Evolutionary conservation across 23 tunicate species (phyloP).

Genomic region (Clavelina lepadiformis): DNA sequence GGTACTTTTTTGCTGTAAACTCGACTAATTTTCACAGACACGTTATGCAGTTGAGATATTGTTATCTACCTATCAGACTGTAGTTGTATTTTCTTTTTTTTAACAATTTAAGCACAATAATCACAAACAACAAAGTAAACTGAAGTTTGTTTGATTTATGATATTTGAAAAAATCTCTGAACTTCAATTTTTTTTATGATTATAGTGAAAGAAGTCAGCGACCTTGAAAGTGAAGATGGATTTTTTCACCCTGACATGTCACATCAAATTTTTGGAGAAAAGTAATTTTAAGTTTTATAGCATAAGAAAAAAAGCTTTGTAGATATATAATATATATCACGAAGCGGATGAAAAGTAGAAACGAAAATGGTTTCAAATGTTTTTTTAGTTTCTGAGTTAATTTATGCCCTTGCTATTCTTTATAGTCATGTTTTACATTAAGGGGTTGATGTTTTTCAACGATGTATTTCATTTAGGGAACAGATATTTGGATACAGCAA

Average conservation of each 20-base stretch:
- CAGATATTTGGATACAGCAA: conserved; percentile 87
- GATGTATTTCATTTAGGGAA: conserved; percentile 51
- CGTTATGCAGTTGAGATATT: neutral
- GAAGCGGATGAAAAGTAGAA: no score
- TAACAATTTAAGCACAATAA: neutral
- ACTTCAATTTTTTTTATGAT: neutral
- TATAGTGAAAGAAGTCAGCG: conserved; percentile 32
- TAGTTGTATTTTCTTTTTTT: neutral
- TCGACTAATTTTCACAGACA: neutral
- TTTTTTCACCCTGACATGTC: conserved; percentile 90
- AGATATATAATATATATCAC: neutral
- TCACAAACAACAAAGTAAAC: neutral
- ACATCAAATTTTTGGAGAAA: conserved; percentile 97
- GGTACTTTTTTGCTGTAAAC: neutral
- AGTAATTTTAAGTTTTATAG: conserved; percentile 23
- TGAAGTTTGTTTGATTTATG: no score
- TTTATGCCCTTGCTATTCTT: no score
- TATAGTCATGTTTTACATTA: no score
- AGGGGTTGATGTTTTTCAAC: no score
- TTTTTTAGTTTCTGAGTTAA: no score
- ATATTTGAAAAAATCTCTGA: no score
- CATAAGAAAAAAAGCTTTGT: neutral
- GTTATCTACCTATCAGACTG: no score
- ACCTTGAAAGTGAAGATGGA: conserved; percentile 39
- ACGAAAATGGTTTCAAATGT: neutral